phyloP scores from a whole-genome alignment of 2,797 vertebrate genomes.

The Eurystomus glaucurus region DNA sequence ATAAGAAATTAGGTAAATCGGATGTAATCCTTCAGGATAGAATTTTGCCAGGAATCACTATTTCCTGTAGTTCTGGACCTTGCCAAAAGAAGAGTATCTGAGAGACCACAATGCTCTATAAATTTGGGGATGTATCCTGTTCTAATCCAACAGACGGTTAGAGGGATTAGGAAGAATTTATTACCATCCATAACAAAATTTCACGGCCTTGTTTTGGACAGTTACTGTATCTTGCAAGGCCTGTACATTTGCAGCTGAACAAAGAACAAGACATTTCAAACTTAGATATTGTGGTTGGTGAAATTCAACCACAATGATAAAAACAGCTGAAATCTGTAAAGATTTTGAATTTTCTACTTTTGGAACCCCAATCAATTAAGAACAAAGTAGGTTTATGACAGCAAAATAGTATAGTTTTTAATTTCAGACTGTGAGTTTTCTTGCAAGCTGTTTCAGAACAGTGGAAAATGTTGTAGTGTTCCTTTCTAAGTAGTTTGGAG shows the following conservation, averaged over 20 bases:
- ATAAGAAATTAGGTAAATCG: background rate
- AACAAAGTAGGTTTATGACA: background rate
- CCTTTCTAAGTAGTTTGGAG: background rate
- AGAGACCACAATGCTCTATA: background rate
- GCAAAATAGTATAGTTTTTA: background rate
- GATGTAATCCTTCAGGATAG: background rate
- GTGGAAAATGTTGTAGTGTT: background rate
- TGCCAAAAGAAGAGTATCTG: background rate
- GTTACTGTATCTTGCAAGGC: background rate
- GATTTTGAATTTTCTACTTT: background rate
- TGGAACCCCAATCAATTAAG: background rate
- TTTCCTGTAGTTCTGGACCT: background rate
- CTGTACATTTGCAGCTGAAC: background rate
- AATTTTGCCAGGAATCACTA: background rate
- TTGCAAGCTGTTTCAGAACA: background rate
- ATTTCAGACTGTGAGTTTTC: rapidly evolving
- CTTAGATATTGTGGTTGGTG: too few species aligned
- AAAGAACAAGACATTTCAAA: background rate
- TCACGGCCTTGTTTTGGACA: background rate
- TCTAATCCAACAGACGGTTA: background rate
- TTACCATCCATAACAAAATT: background rate
- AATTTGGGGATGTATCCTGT: background rate
- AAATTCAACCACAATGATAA: background rate
- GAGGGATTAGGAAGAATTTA: background rate
- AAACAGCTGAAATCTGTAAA: background rate